Evolutionary conservation across 1,140 invertebrate species (phyloP).

Genomic region (Trachelipus rathkii): DNA sequence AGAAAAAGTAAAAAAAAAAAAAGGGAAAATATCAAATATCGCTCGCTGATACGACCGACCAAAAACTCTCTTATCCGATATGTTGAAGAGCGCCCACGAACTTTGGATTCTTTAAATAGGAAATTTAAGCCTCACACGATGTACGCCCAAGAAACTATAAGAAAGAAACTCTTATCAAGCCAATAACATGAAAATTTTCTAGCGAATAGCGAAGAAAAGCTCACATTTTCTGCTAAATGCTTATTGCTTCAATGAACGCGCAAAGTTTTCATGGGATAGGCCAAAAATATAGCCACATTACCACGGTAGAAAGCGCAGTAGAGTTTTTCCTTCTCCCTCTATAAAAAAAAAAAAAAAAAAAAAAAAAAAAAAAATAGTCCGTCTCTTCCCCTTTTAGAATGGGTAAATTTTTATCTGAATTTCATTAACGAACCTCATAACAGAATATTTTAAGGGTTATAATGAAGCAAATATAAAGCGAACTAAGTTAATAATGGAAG

Average conservation of each 20-base stretch:
- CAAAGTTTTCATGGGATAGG: conserved; percentile 9
- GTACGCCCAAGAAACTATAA: conserved; percentile 6
- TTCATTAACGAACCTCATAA: neutral
- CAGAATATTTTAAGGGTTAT: neutral
- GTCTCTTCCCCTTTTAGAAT: neutral
- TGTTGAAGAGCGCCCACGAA: neutral
- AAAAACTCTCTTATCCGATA: neutral
- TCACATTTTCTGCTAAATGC: neutral
- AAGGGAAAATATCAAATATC: neutral
- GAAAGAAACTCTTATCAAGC: conserved; percentile 10
- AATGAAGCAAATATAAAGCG: conserved; percentile 1
- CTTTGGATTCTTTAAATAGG: neutral
- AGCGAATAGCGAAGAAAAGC: conserved; percentile 5
- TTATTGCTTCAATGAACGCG: conserved; percentile 12
- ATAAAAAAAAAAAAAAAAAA: too few species aligned
- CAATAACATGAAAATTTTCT: conserved; percentile 9
- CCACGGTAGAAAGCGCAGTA: neutral
- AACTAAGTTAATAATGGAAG: neutral
- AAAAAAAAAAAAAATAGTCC: neutral
- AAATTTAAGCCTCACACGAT: conserved; percentile 7
- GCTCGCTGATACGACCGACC: neutral
- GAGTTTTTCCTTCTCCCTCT: neutral
- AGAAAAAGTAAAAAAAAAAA: neutral
- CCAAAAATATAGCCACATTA: conserved; percentile 13
- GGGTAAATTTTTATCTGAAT: conserved; percentile 13